Evolutionary conservation across 1,140 invertebrate species (phyloP).

Genomic region (Drosophila yakuba): DNA sequence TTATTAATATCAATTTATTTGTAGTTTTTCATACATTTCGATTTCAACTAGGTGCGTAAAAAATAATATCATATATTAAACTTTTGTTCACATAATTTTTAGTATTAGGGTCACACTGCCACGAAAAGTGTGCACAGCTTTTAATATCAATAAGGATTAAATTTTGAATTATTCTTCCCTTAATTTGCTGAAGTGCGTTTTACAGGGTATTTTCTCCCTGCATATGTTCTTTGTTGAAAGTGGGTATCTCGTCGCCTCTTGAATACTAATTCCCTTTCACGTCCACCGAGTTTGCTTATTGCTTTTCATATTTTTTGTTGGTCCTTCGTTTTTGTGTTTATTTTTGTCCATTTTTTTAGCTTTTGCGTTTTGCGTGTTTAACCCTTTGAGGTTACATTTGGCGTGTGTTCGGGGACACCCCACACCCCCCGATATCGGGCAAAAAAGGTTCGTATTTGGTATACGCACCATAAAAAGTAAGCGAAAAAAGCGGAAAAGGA

Average conservation of each 20-base stretch:
- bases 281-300: slow-evolving; percentile 52
- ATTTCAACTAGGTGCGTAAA: too few relatives aligned
- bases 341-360: slow-evolving; percentile 66
- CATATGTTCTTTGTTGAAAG: slow-evolving; percentile 30
- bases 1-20: too few relatives aligned
- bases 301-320: slow-evolving; percentile 74
- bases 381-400: slow-evolving; percentile 83
- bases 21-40: too few relatives aligned
- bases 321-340: slow-evolving; percentile 58
- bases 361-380: slow-evolving; percentile 82
- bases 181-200: not conserved
- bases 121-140: not conserved
- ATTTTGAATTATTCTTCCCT: not conserved
- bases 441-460: slow-evolving; percentile 72
- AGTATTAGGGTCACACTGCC: not conserved
- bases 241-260: slow-evolving; percentile 3
- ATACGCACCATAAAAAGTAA: slow-evolving; percentile 65
- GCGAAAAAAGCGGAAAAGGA: slow-evolving; percentile 69
- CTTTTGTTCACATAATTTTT: not conserved
- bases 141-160: not conserved
- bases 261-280: slow-evolving; percentile 30
- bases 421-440: not conserved
- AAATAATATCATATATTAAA: not conserved
- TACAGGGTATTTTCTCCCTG: slow-evolving; percentile 15
- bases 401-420: slow-evolving; percentile 64